Conservation (phyloP, 2,888 invertebrate genomes). For the Sepiola atlantica region DNA sequence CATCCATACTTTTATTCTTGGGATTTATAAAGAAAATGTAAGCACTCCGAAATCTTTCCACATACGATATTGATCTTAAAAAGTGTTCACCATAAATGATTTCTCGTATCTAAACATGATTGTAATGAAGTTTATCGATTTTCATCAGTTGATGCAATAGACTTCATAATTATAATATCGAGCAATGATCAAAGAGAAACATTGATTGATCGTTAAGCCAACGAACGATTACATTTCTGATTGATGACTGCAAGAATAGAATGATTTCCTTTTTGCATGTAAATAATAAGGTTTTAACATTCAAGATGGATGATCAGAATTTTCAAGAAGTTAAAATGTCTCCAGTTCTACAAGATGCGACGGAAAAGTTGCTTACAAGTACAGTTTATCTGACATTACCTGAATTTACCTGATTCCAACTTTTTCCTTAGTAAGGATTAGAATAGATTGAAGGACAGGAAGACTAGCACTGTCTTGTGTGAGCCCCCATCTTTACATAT, state of each 20-base stretch:
- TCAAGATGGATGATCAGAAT: not conserved
- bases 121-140: not conserved
- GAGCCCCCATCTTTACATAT: too few species aligned
- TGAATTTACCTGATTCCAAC: too few species aligned
- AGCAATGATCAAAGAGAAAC: not conserved
- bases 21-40: not conserved
- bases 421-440: too few species aligned
- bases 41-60: not conserved
- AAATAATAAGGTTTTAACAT: not conserved
- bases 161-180: not conserved
- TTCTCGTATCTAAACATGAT: conserved; percentile 1
- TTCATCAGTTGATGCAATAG: not conserved
- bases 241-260: not conserved
- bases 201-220: not conserved
- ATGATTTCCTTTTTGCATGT: not conserved
- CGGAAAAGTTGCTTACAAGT: too few species aligned
- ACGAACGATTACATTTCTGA: not conserved
- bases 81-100: not conserved
- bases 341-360: not conserved
- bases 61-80: not conserved
- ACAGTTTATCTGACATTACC: too few species aligned
- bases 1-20: not conserved
- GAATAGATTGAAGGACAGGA: too few species aligned
- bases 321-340: not conserved
- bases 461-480: too few species aligned